Conservation (phyloP, 2,113 vertebrate species). For the Melanerpes formicivorus region DNA sequence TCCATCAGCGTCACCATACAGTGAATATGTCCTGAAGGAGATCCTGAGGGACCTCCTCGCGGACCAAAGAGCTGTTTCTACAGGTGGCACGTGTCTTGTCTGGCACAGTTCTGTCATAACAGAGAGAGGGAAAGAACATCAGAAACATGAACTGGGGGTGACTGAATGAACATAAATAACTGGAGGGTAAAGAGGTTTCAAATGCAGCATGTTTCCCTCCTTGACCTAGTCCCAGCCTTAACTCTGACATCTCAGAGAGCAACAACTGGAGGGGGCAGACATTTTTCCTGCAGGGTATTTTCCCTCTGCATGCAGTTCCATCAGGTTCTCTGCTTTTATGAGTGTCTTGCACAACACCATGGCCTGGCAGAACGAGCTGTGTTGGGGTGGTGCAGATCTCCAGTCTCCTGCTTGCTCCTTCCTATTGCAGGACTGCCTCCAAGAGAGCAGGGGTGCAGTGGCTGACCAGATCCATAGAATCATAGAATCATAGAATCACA, state of each 20-base stretch:
- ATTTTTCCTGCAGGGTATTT: background rate
- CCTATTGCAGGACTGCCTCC: background rate
- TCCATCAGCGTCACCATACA: background rate
- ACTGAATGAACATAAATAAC: conserved; percentile 14
- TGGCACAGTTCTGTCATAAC: background rate
- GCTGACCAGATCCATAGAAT: background rate
- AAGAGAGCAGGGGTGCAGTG: background rate
- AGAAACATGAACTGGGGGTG: background rate
- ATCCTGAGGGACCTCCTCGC: background rate
- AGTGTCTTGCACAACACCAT: background rate
- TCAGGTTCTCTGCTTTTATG: conserved; percentile 1
- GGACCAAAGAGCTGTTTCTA: background rate
- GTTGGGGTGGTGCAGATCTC: background rate
- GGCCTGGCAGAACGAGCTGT: background rate
- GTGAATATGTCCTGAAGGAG: background rate
- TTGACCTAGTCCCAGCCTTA: conserved; percentile 6
- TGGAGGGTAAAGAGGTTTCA: conserved; percentile 12
- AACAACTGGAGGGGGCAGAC: background rate
- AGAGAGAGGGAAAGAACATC: background rate
- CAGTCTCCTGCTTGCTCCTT: background rate
- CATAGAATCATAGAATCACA: no score
- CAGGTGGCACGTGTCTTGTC: background rate
- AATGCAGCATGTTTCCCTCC: background rate
- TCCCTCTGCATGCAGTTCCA: background rate
- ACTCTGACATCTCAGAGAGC: background rate